A percentile compares a stretch with the other conserved stretches of the same genome.
Conservation (phyloP, 2,888 invertebrate species). For the Aradus depressus region DNA sequence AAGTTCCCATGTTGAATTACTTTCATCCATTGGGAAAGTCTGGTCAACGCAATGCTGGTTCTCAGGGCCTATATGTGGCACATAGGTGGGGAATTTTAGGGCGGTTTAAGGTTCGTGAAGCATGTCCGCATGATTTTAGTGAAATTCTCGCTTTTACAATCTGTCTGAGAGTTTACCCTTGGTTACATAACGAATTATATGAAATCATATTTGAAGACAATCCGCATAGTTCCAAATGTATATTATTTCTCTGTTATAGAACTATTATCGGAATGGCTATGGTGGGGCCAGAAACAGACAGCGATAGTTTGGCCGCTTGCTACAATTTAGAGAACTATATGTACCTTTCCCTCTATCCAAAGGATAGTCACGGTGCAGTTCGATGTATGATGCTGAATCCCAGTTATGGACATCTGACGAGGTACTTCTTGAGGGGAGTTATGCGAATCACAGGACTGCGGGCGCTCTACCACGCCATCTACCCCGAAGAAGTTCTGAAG, state of each 20-base stretch:
- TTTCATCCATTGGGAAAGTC: too few relatives aligned
- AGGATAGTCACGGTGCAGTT: conserved; percentile 36
- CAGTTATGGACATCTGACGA: conserved; percentile 45
- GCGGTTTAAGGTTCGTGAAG: conserved; percentile 7
- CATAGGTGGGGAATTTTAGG: too few relatives aligned
- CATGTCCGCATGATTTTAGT: not conserved
- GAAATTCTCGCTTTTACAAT: conserved; percentile 9
- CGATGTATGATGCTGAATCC: conserved; percentile 46
- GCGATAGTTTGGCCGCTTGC: conserved; percentile 17
- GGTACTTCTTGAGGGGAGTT: conserved; percentile 50
- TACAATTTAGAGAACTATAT: conserved; percentile 21
- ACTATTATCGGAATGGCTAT: conserved; percentile 1
- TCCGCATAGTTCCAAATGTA: not conserved
- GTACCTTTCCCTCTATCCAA: conserved; percentile 8
- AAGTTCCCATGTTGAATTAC: too few relatives aligned
- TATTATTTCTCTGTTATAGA: conserved; percentile 1
- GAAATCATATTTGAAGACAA: not conserved
- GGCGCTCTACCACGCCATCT: conserved; percentile 46
- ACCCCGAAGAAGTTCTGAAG: too few relatives aligned
- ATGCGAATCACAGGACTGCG: conserved; percentile 44
- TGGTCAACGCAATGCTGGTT: too few relatives aligned
- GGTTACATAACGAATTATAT: not conserved
- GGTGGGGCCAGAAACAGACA: conserved; percentile 9
- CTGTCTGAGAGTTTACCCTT: not conserved
- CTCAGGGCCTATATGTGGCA: too few relatives aligned